Evolutionary conservation across 2,797 vertebrate species (phyloP), one percentile per base, ranked within the genome.

Genomic region (Petrocephalus sullivani): DNA sequence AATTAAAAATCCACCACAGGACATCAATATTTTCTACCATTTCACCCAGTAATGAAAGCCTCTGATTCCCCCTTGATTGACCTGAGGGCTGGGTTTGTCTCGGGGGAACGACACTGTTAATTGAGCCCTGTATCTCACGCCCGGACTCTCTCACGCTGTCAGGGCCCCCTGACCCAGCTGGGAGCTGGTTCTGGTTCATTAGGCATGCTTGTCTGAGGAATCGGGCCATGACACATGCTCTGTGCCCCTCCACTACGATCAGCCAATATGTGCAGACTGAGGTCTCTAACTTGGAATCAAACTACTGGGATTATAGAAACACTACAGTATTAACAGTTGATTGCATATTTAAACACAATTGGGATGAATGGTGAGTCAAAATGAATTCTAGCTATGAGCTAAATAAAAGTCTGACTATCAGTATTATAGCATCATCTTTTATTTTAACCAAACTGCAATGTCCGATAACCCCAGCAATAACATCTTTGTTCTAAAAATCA

Each of bases 181-280:
- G 93, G 93, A 91, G 87, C 92, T 93, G 91, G 92, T 90, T 92
- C 90, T 88, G 92, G 92, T 93, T 94, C 94, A 95, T 96, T 95
- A 94, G 89, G 89, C 92, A 37, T 91, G 87, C 89, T 92, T 91
- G 92, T 91, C 90, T 89, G n/a, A 60, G 53, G 41, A 60, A 33
- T 21, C 1, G 12, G 3, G 49, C 21, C 64, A 28, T 9, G 9
- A 9, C 49, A 60, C 84, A 60, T 60, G 23, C 84, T 58, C 88
- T 85, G 16, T 53, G 64, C 56, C 53, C 12, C 54, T 9, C 14
- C 3, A 0, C 21, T 46, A 12, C 54, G 16, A 54, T 58, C 23
- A 58, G 56, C 21, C 56, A 58, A n/a, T 21, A 41, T 16, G 54
- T 54, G 21, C 51, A 83, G 56, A 28, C 84, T 86, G 84, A 37